Base-by-base conservation (phyloP, 2,888 invertebrate genomes). In the Norana najaformis region DNA sequence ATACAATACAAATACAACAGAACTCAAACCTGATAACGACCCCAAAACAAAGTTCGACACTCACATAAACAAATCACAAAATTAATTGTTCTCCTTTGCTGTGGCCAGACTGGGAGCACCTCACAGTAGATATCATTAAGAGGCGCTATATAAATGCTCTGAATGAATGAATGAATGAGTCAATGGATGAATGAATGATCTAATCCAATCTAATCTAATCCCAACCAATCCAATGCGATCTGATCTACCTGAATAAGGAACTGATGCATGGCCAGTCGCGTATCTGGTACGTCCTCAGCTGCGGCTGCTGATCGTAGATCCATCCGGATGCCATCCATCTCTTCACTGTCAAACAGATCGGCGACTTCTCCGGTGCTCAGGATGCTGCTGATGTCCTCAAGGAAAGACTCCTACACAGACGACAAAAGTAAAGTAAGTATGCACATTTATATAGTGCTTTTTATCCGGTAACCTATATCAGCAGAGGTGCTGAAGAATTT, bases 291-390 rank as follows among this genome's bases (percentile, higher is more conserved):
- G 83, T 94, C 94, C 0, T 94, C 93, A 41, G 93, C 92, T 1
- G 93, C 92, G 14, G 95, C 94, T 13, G 93, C 93, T n/a, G 93
- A 92, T 91, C 95, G 94, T 34, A 95, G 92, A 14, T 95, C 94
- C 94, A 95, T 94, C 11, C 93, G 92, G 47, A 95, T 94, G 35
- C 93, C 93, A 91, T 95, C 95, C 37, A 94, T 92, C 91, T 95
- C 95, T 90, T 95, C 95, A 85, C 93, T 93, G 92, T 95, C 95
- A 93, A 95, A 95, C 83, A 95, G 92, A 91, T 95, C 95, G 3
- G 95, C 94, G 11, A 95, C 94, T 89, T 95, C 94, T 14, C 95
- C 95, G 36, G 94, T 94, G 92, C 94, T 95, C 88, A 95, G 93
- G 90, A 95, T 94, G 91, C 94, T 94, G 93, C 95, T 95, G 39